Evolutionary conservation across 1,140 invertebrate species (phyloP).

Genomic region (Lycorma delicatula): DNA sequence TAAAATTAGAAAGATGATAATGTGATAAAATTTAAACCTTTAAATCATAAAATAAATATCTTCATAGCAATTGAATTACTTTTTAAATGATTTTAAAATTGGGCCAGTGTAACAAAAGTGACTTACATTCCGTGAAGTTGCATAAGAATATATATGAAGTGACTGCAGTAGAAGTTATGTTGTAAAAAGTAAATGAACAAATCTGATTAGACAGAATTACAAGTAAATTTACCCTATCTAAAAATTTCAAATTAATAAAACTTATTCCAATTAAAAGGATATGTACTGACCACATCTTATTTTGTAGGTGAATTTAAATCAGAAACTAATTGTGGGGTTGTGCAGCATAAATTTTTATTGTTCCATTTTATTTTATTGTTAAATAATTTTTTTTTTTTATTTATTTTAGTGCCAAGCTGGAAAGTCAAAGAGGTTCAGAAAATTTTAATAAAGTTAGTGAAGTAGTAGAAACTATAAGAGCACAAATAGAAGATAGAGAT

Average conservation of each 20-base stretch:
- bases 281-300: neutral
- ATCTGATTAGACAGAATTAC: too few species aligned
- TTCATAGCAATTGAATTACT: too few species aligned
- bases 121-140: too few species aligned
- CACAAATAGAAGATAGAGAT: slow-evolving; percentile 14
- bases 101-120: too few species aligned
- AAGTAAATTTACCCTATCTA: neutral
- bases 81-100: too few species aligned
- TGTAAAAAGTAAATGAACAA: too few species aligned
- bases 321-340: neutral
- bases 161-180: too few species aligned
- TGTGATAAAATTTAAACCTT: too few species aligned
- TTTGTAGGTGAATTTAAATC: neutral
- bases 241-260: neutral
- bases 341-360: neutral
- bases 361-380: neutral
- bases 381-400: neutral
- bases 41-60: too few species aligned
- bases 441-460: slow-evolving; percentile 9
- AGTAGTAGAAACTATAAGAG: slow-evolving; percentile 11
- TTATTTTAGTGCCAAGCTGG: slow-evolving; percentile 9
- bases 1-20: too few species aligned
- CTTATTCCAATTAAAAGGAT: neutral
- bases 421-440: slow-evolving; percentile 11
- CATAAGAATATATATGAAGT: too few species aligned